Base-by-base conservation (phyloP, 2,113 vertebrate genomes). In the Xerus inauris region DNA sequence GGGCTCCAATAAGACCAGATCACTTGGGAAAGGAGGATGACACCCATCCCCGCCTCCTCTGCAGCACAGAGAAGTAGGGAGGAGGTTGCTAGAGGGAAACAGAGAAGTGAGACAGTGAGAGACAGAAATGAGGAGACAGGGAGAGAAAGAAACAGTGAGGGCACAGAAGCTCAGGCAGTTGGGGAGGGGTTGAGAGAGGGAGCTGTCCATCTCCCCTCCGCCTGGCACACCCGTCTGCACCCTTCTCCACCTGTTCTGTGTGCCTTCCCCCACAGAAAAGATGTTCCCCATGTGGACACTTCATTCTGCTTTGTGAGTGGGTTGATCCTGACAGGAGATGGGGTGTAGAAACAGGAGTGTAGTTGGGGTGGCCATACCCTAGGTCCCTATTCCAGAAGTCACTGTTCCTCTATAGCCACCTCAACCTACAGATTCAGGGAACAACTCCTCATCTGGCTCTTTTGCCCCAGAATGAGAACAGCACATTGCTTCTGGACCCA, bases 401-500 rank as follows among this genome's bases (percentile, higher is more conserved):
- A 5, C 40, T 67, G 14, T 10, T 17, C 35, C 16, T n/a, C 65
- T 35, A 32, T 0, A 13, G 35, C 30, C 62, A 45, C n/a, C 62
- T 20, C 13, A 11, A 79, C 22, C 75, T 79, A 54, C 38, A 57
- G 38, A 49, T 11, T 71, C 11, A n/a, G 40, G 69, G 2, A 28
- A 30, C 12, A 4, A 10, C 49, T 65, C 73, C 54, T 59, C 2
- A 4, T 38, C 3, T 0, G 10, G 54, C 76, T 72, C 71, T 40
- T 59, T 12, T 45, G 40, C 47, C 65, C 72, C 9, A 17, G 22
- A 3, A n/a, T 24, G 45, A 30, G 64, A 45, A 16, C 30, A 35
- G 17, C 11, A 28, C 3, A 5, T 22, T 6, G 28, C 38, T 14
- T 1, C 24, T 12, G 16, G 65, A 13, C 20, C 6, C 17, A 1